phyloP scores from a whole-genome alignment of 2,888 invertebrate species.

The Acrobasis suavella region DNA sequence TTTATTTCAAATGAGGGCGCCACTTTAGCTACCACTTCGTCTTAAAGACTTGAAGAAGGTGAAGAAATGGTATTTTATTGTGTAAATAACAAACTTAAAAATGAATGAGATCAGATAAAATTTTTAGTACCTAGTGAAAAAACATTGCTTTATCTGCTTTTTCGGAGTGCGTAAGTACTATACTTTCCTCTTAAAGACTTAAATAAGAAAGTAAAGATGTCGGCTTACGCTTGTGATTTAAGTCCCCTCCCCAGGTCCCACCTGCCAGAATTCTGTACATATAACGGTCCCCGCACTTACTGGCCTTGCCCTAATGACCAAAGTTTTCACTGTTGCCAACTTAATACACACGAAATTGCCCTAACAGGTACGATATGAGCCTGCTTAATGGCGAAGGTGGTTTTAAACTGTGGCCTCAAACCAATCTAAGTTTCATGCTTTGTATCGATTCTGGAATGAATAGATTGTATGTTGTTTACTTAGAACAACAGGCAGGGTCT shows the following conservation, averaged over 20 bases:
- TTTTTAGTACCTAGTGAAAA: no score
- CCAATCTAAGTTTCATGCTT: slow-evolving; percentile 24
- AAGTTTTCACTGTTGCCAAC: slow-evolving; percentile 68
- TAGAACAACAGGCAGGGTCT: background rate
- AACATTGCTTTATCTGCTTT: no score
- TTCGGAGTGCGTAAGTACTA: no score
- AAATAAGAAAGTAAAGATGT: background rate
- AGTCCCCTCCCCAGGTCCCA: slow-evolving; percentile 9
- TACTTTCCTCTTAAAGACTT: no score
- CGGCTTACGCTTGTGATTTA: background rate
- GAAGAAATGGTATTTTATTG: no score
- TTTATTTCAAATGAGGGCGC: no score
- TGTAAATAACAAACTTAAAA: no score
- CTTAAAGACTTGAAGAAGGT: no score
- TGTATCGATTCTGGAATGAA: slow-evolving; percentile 15
- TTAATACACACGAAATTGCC: slow-evolving; percentile 53
- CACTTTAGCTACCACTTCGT: no score
- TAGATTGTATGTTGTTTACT: background rate
- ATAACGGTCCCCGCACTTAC: slow-evolving; percentile 24
- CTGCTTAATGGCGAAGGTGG: slow-evolving; percentile 25
- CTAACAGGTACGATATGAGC: slow-evolving; percentile 24
- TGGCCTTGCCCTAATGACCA: slow-evolving; percentile 64
- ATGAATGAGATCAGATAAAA: no score
- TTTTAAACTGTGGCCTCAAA: slow-evolving; percentile 22
- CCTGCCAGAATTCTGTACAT: slow-evolving; percentile 21